A percentile compares a stretch with the other conserved stretches of the same genome.
phyloP scores from a whole-genome alignment of 2,797 vertebrate species.

The Myripristis jacobus region DNA sequence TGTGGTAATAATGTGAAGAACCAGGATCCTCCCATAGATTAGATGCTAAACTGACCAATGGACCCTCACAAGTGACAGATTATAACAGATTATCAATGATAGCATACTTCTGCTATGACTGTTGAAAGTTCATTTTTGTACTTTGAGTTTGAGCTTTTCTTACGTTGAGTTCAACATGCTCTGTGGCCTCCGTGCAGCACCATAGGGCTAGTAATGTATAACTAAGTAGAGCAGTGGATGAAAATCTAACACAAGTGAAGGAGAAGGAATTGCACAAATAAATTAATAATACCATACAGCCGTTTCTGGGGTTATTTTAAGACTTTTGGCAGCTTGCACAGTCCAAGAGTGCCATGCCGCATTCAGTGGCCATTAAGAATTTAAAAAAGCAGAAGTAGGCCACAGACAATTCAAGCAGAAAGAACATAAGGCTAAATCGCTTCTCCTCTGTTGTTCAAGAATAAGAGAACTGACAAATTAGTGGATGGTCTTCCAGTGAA shows the following conservation, averaged over 20 bases:
- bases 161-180: too few species aligned
- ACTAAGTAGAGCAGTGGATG: conserved; percentile 3
- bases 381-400: conserved; percentile 72
- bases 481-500: neutral
- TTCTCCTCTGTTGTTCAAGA: conserved; percentile 38
- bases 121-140: too few species aligned
- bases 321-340: conserved; percentile 51
- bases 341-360: conserved; percentile 56
- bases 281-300: conserved; percentile 39
- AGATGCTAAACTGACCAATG: neutral
- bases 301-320: conserved; percentile 67
- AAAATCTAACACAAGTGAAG: conserved; percentile 22
- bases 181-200: too few species aligned
- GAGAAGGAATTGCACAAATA: conserved; percentile 30
- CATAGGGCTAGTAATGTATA: too few species aligned
- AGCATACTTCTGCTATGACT: too few species aligned
- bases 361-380: conserved; percentile 72
- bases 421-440: conserved; percentile 51
- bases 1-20: conserved; percentile 33
- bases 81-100: neutral
- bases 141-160: too few species aligned
- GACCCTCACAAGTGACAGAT: neutral
- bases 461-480: conserved; percentile 33
- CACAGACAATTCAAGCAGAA: conserved; percentile 60
- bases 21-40: conserved; percentile 1